These are phyloP conservation scores for Meiosimyza platycephala DNA, from an alignment of 2,888 invertebrate species.

Conservation along the genomic window DNA sequence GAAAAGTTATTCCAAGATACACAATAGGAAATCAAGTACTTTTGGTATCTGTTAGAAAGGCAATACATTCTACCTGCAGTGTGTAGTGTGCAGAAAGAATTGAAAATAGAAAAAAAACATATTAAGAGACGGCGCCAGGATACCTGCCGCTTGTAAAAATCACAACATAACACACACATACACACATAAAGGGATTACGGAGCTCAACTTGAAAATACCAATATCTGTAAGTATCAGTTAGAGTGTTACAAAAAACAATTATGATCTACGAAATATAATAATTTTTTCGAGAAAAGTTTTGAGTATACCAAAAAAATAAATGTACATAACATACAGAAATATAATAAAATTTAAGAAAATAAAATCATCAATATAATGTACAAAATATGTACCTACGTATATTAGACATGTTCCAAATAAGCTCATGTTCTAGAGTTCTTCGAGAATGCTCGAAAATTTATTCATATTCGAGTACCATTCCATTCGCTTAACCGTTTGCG, in stretches of 20 bases:
- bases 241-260: too few species aligned
- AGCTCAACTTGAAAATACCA: not conserved
- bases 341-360: too few species aligned
- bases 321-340: too few species aligned
- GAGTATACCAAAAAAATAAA: too few species aligned
- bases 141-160: slow-evolving; percentile 53
- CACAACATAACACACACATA: slow-evolving; percentile 14
- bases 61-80: not conserved
- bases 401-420: too few species aligned
- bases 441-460: too few species aligned
- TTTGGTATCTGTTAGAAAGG: not conserved
- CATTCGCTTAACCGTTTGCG: too few species aligned
- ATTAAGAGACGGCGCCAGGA: slow-evolving; percentile 57
- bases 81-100: slow-evolving; percentile 14
- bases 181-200: not conserved
- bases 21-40: slow-evolving; percentile 17
- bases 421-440: too few species aligned
- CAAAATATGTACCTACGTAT: too few species aligned
- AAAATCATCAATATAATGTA: too few species aligned
- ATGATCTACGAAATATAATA: not conserved
- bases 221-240: slow-evolving; percentile 8
- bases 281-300: not conserved
- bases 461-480: too few species aligned
- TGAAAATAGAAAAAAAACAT: slow-evolving; percentile 27
- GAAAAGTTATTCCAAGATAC: not conserved